Evolutionary conservation across 23 tunicate genomes (phyloP), one percentile per base, ranked within the genome.

Genomic region (Diplosoma virens): DNA sequence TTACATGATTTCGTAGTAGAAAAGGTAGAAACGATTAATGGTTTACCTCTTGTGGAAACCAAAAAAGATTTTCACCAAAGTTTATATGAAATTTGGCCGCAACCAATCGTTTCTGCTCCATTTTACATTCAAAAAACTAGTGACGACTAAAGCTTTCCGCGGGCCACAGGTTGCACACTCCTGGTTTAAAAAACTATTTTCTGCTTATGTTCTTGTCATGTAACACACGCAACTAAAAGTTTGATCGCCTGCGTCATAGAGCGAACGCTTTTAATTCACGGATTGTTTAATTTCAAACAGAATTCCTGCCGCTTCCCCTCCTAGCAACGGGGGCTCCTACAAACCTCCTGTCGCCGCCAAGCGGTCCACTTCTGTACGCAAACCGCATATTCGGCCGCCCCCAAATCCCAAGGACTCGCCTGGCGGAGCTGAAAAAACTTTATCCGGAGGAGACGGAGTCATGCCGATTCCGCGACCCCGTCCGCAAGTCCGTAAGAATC

Each of bases 381-480:
- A 67, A 36, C 74, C 74, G 3, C 74, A 67, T 67, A 2, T 67
- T 18, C 74, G 52, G 2, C 74, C 74, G 20, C 74, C 74, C 3
- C 74, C 74, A 3, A 35, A 67, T 18, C 52, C 74, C 16, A 67
- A 67, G 27, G 74, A 67, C 14, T 18, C 50, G 17, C 21, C 36
- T 28, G 14, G 36, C 11, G 74, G 52, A 63, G 70, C 16, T 6
- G 70, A 30, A 16, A 41, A 41, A 14, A 9, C 50, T 41, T 7
- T 14, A 7, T 14, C 50, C 14, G 63, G 63, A 26, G 69, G 69
- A 7, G 35, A 61, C 30, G 69, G 35, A 61, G 6, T 3, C 35
- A 28, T n/a, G 9, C 69, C 69, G 2, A n/a, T 61, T 28, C 9
- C 69, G 3, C 69, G 69, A 5, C 69, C 69, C 2, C 34, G 69